Evolutionary conservation across 2,888 invertebrate genomes (phyloP).

Genomic region (Drosophila hamatofila): DNA sequence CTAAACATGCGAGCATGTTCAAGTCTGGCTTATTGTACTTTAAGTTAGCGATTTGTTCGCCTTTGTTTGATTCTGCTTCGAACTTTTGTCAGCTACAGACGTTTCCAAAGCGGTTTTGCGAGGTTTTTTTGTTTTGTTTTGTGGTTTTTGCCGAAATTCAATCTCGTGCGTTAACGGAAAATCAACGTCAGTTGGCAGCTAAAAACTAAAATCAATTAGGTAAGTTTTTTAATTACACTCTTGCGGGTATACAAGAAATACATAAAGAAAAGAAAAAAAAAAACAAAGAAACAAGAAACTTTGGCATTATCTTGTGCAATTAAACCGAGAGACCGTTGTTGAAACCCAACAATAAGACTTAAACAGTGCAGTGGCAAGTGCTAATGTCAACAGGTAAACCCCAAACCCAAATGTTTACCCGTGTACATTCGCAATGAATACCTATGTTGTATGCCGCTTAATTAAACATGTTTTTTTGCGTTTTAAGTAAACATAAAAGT

Average conservation of each 20-base stretch:
- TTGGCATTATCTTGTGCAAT: constrained; percentile 67
- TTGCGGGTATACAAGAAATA: constrained; percentile 23
- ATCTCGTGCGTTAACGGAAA: constrained; percentile 39
- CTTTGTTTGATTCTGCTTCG: constrained; percentile 54
- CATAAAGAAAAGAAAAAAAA: constrained; percentile 16
- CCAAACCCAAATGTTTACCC: constrained; percentile 18
- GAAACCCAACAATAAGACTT: constrained; percentile 41
- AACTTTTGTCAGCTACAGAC: constrained; percentile 51
- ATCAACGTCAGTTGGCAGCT: constrained; percentile 21
- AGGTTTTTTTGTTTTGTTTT: constrained; percentile 17
- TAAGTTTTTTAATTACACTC: constrained; percentile 55
- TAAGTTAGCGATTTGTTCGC: constrained; percentile 32
- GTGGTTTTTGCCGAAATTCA: constrained; percentile 24
- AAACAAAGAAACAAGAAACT: constrained; percentile 27
- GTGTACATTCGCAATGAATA: constrained; percentile 6
- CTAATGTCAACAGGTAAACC: constrained; percentile 47
- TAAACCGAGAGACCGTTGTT: constrained; percentile 36
- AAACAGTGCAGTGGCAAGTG: constrained; percentile 54
- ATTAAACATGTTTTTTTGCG: constrained; percentile 33
- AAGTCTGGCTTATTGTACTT: constrained; percentile 30
- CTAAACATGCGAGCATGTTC: constrained; percentile 5
- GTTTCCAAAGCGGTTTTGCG: constrained; percentile 46
- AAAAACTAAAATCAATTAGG: constrained; percentile 51
- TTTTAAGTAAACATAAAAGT: constrained; percentile 33
- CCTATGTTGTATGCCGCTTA: constrained; percentile 19